phyloP scores from a whole-genome alignment of 1,140 invertebrate species.

The Neotoxoptera formosana region DNA sequence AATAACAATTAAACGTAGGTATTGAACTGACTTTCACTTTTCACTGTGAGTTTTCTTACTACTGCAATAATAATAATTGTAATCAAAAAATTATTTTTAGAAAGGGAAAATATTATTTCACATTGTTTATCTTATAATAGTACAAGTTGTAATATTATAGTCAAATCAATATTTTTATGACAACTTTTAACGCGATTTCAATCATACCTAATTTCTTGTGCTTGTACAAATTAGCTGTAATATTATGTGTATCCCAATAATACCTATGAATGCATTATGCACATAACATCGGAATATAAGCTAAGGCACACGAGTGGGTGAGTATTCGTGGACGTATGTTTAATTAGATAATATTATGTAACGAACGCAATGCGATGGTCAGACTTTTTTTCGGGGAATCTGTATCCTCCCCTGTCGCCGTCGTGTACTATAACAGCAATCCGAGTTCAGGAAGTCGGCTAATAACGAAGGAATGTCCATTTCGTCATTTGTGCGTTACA shows the following conservation, averaged over 20 bases:
- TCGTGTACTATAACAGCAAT: not conserved
- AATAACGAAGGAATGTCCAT: conserved; percentile 28
- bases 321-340: not conserved
- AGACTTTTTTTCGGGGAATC: not conserved
- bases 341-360: not conserved
- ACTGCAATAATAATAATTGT: not conserved
- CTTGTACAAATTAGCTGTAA: not conserved
- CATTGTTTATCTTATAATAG: not conserved
- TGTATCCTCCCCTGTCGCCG: not conserved
- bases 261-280: not conserved
- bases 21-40: not conserved
- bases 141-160: not conserved
- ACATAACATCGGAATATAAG: not conserved
- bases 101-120: not conserved
- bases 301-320: not conserved
- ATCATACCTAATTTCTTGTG: not conserved
- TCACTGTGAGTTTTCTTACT: not conserved
- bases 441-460: not conserved
- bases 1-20: not conserved
- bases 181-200: not conserved
- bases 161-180: not conserved
- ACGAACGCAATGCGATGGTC: not conserved
- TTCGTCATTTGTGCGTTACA: conserved; percentile 14
- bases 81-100: not conserved
- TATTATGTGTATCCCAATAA: not conserved